Conservation (phyloP, 2,797 vertebrate genomes). For the Pangasius krempfi region DNA sequence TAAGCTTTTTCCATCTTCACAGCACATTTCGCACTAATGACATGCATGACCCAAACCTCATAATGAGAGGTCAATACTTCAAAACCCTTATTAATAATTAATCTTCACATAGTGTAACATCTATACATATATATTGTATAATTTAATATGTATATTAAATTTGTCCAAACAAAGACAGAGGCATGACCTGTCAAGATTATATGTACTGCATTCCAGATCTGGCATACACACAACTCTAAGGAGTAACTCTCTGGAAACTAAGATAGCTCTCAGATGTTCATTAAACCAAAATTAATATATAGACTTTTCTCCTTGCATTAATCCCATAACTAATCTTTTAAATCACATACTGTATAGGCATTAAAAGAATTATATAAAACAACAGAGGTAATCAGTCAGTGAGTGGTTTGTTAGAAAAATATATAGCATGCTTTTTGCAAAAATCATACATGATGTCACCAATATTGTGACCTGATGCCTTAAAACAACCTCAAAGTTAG, state of each 20-base stretch:
- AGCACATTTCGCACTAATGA: constrained; percentile 15
- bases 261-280: neutral
- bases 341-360: neutral
- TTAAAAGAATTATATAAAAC: neutral
- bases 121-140: too few species aligned
- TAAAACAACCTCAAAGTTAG: neutral
- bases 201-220: neutral
- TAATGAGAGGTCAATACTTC: constrained; percentile 14
- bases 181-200: too few species aligned
- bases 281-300: neutral
- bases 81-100: neutral
- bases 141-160: too few species aligned
- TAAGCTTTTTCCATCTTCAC: constrained; percentile 19
- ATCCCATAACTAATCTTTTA: neutral
- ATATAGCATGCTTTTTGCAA: neutral
- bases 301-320: neutral
- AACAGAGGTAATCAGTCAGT: neutral
- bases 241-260: neutral
- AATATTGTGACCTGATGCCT: neutral
- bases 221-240: neutral
- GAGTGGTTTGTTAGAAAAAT: neutral
- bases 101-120: too few species aligned
- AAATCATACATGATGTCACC: neutral
- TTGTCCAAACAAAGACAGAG: too few species aligned
- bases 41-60: neutral